phyloP scores from a whole-genome alignment of 2,888 invertebrate species.

The Diarsia dahlii region DNA sequence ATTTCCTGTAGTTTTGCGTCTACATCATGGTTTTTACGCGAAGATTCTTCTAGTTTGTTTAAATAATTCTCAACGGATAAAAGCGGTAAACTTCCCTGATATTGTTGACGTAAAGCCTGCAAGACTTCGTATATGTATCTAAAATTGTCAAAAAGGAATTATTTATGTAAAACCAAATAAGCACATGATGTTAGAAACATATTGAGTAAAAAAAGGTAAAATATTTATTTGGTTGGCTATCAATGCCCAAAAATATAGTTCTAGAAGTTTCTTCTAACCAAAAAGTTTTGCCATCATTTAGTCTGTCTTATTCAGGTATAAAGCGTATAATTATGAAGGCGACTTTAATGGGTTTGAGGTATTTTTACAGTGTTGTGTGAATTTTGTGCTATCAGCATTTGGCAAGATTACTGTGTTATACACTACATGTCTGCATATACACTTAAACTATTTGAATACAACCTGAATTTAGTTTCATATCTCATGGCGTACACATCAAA shows the following conservation, averaged over 20 bases:
- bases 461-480: conserved; percentile 86
- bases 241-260: background rate
- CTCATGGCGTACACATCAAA: conserved; percentile 83
- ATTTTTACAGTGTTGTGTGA: background rate
- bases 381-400: background rate
- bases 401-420: background rate
- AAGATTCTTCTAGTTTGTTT: conserved; percentile 78
- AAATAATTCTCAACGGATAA: conserved; percentile 82
- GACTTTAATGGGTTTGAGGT: background rate
- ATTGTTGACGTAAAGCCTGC: conserved; percentile 83
- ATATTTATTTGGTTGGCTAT: background rate
- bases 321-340: too few species aligned
- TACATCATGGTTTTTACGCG: conserved; percentile 76
- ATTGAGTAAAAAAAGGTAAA: background rate
- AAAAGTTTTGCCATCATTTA: too few species aligned
- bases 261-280: too few species aligned
- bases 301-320: too few species aligned
- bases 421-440: background rate
- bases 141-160: conserved; percentile 55
- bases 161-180: background rate
- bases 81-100: conserved; percentile 84
- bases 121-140: conserved; percentile 85
- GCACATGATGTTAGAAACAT: background rate
- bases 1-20: conserved; percentile 83
- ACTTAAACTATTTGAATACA: conserved; percentile 10